A percentile compares a stretch with the other conserved stretches of the same genome.
phyloP scores from a whole-genome alignment of 1,140 invertebrate genomes.

The Dinothrombium tinctorium region DNA sequence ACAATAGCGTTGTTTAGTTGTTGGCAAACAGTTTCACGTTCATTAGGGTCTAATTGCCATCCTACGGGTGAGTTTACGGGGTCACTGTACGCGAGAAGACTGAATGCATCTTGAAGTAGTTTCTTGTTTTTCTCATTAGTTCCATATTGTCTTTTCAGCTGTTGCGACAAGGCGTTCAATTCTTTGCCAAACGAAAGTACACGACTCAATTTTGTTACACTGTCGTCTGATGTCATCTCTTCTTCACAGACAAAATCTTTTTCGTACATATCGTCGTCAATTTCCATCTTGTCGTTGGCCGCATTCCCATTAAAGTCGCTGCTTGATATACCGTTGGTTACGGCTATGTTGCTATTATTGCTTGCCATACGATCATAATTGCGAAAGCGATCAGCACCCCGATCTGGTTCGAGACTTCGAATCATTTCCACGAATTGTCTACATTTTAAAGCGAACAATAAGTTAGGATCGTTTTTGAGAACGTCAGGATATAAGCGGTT shows the following conservation, averaged over 20 bases:
- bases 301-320: constrained; percentile 11
- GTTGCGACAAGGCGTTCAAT: constrained; percentile 66
- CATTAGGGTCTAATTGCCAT: constrained; percentile 71
- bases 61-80: constrained; percentile 88
- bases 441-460: constrained; percentile 82
- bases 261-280: constrained; percentile 6
- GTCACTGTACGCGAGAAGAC: constrained; percentile 87
- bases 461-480: constrained; percentile 61
- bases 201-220: neutral
- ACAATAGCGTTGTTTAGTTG: constrained; percentile 86
- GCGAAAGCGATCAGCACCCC: neutral
- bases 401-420: constrained; percentile 21
- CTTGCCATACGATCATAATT: neutral
- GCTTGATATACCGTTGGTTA: neutral
- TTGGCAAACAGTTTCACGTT: constrained; percentile 78
- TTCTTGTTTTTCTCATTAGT: constrained; percentile 67
- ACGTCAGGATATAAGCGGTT: constrained; percentile 67
- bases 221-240: neutral
- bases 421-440: constrained; percentile 82
- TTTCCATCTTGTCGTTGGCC: constrained; percentile 7
- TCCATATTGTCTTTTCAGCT: constrained; percentile 52
- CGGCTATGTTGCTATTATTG: neutral
- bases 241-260: constrained; percentile 5
- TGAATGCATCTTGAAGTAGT: constrained; percentile 90
- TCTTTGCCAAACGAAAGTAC: constrained; percentile 84